Evolutionary conservation across 2,113 vertebrate genomes (phyloP).

Genomic region (Oryzias melastigma): DNA sequence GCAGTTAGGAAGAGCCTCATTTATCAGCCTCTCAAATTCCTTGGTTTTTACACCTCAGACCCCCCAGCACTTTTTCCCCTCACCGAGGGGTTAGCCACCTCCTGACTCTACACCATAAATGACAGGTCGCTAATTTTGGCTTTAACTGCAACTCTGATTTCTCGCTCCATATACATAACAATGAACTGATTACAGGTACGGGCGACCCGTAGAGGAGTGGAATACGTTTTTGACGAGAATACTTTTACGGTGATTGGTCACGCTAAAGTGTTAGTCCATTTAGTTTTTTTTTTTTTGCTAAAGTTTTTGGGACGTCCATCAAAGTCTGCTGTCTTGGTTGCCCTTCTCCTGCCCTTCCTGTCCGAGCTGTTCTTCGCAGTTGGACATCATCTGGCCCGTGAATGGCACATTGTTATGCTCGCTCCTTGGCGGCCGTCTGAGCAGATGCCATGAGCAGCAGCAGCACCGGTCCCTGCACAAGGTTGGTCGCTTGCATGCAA

Average conservation of each 20-base stretch:
- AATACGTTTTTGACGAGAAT: too few species aligned
- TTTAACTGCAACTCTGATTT: conserved; percentile 63
- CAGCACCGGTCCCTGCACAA: conserved; percentile 60
- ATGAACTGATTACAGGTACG: conserved; percentile 40
- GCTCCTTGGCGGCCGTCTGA: conserved; percentile 65
- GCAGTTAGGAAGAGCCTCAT: conserved; percentile 78
- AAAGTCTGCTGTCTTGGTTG: conserved; percentile 65
- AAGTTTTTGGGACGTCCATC: conserved; percentile 56
- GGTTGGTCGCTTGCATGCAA: conserved; percentile 56
- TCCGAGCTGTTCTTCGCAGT: conserved; percentile 70
- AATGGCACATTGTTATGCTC: conserved; percentile 77
- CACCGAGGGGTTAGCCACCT: conserved; percentile 70
- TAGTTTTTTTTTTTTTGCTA: conserved; percentile 3
- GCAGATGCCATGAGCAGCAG: conserved; percentile 72
- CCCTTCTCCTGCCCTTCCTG: conserved; percentile 75
- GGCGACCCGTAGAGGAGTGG: too few species aligned
- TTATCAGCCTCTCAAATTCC: conserved; percentile 76
- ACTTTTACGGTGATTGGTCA: conserved; percentile 9
- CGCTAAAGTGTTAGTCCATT: not conserved
- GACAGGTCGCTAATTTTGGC: conserved; percentile 69
- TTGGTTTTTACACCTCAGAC: conserved; percentile 77
- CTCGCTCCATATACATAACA: conserved; percentile 52
- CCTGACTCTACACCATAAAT: conserved; percentile 68
- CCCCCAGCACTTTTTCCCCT: conserved; percentile 71
- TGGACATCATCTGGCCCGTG: conserved; percentile 77